Base-by-base conservation (phyloP, 1,140 invertebrate species). In the Monomorium pharaonis region DNA sequence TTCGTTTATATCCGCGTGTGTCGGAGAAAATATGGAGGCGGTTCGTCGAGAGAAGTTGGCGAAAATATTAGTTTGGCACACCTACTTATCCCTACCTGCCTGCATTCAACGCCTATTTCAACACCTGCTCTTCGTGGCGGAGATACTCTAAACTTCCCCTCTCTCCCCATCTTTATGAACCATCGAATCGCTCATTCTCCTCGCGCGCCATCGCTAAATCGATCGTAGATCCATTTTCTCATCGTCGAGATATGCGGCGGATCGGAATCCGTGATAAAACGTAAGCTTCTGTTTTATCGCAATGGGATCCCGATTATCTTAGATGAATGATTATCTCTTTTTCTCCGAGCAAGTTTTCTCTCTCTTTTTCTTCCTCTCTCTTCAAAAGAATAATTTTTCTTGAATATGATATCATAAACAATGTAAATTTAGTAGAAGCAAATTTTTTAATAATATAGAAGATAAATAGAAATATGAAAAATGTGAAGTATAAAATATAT, bases 51-150 rank as follows among this genome's bases (percentile, higher is more conserved):
- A 56, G 70, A 87, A 86, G 88, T 90, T 90, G 84, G 84, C 83
- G 62, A 91, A 91, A 91, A 91, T 91, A 89, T 91, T 88, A 83
- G 81, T 90, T 83, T 42, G 85, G 60, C 75, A 72, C 67, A 62
- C 47, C 74, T 87, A 84, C 56, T 86, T 89, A 86, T 89, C 76
- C 87, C 78, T 42, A n/a, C 49, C 24, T 60, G 10, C 9, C 37
- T 51, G 21, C 49, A 24, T 47, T 81, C 88, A 56, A 77, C 87
- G 76, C 87, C 87, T 78, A 85, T 74, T 74, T 54, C 70, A 74
- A 74, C 70, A 74, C 65, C 76, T 84, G 87, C 70, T 81, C 37
- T 47, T 24, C 51, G 60, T 44, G 33, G 14, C n/a, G 33, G 24
- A 49, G 33, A 27, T 56, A 21, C 37, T 65, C 47, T 37, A 77